Evolutionary conservation across 30 jellyfish, hydroid and myxozoan genomes (phyloP).

Genomic region (Chrysaora quinquecirrha): DNA sequence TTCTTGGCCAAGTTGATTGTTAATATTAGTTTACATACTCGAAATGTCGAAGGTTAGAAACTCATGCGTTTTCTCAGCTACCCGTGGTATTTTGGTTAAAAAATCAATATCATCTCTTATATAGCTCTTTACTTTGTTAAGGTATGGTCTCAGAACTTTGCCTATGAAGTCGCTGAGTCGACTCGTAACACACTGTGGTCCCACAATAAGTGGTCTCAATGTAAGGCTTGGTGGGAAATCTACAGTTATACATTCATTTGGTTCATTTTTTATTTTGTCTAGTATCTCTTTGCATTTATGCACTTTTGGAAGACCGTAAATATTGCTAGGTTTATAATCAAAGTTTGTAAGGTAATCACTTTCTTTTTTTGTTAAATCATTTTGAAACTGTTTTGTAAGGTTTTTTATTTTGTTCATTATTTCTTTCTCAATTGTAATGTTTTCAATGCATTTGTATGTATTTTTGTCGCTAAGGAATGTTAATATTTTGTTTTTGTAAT

Average conservation of each 20-base stretch:
- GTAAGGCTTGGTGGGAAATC: slow-evolving; percentile 29
- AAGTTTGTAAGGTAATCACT: slow-evolving; percentile 16
- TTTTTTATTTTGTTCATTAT: slow-evolving; percentile 7
- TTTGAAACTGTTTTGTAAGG: not conserved
- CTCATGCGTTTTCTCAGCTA: not conserved
- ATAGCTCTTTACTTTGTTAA: slow-evolving; percentile 3
- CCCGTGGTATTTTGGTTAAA: slow-evolving; percentile 3
- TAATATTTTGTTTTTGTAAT: slow-evolving; percentile 4
- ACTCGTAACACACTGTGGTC: slow-evolving; percentile 23
- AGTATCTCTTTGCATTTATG: slow-evolving; percentile 32
- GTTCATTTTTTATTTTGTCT: not conserved
- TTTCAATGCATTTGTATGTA: slow-evolving; percentile 3
- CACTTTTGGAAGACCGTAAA: slow-evolving; percentile 27
- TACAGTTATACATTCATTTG: slow-evolving; percentile 7
- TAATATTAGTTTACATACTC: slow-evolving; percentile 41
- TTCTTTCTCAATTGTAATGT: slow-evolving; percentile 13
- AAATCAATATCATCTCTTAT: not conserved
- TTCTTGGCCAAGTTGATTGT: slow-evolving; percentile 24
- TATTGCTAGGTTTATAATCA: slow-evolving; percentile 18
- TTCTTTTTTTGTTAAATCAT: slow-evolving; percentile 7
- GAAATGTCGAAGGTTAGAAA: slow-evolving; percentile 34
- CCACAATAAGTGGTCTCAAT: slow-evolving; percentile 27
- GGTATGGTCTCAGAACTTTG: slow-evolving; percentile 13
- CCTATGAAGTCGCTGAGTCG: slow-evolving; percentile 3
- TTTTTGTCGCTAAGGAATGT: slow-evolving; percentile 1